Percentiles rank a stretch among this genome's conserved stretches.
Conservation (phyloP, 2,113 vertebrate genomes). For the Sebastes schlegelii region DNA sequence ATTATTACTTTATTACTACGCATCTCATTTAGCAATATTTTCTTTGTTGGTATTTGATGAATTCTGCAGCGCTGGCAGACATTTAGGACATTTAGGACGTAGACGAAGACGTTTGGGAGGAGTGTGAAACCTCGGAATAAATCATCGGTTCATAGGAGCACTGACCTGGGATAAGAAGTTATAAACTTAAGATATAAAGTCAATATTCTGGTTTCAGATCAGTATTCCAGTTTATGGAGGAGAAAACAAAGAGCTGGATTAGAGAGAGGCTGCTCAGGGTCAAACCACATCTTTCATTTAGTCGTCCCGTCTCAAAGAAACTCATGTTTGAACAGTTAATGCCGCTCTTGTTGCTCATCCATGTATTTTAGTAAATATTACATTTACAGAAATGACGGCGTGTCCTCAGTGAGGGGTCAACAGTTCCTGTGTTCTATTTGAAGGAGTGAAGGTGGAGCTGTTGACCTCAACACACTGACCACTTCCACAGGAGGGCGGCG, state of each 20-base stretch:
- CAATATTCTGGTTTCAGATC: background rate
- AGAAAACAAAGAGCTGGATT: background rate
- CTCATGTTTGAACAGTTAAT: background rate
- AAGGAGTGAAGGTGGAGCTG: background rate
- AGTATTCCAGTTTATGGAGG: background rate
- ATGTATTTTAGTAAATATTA: constrained; percentile 7
- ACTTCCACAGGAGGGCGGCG: constrained; percentile 14
- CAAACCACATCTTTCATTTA: background rate
- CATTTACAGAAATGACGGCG: background rate
- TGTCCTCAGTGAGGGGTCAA: background rate
- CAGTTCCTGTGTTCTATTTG: background rate
- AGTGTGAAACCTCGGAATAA: constrained; percentile 9
- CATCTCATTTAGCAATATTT: background rate
- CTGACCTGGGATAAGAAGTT: background rate
- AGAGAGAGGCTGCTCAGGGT: background rate
- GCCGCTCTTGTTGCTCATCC: background rate
- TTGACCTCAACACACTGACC: background rate
- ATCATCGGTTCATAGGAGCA: background rate
- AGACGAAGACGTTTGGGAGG: background rate
- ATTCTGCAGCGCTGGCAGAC: too few species aligned
- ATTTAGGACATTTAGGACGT: too few species aligned
- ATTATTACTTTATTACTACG: too few species aligned
- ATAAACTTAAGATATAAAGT: background rate
- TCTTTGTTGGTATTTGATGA: background rate
- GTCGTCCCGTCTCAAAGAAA: background rate